Base-by-base conservation (phyloP, 2,113 vertebrate species). In the Zapornia atra region DNA sequence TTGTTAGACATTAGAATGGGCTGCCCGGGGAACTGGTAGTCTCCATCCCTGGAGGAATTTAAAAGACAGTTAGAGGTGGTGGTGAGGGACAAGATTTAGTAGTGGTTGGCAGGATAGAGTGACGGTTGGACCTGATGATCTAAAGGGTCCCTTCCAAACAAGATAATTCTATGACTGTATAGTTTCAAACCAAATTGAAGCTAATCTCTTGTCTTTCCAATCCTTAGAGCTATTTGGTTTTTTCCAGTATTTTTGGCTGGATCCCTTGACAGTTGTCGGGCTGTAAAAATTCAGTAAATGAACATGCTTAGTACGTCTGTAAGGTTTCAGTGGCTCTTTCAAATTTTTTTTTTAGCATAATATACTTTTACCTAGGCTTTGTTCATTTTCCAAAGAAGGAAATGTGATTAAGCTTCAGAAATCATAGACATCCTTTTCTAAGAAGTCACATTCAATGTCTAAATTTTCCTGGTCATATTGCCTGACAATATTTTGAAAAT, bases 171-270 rank as follows among this genome's bases (percentile, higher is more conserved):
- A 20, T 48, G 46, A 48, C 19, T 46, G 16, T 48, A 9, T 86
- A 15, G 44, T 94, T 93, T 88, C 63, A 95, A 80, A 96, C 34
- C 26, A 36, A 90, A 86, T 68, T 92, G 70, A 94, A 96, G 75
- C 50, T 84, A 94, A 70, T 71, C 19, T 82, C 75, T 91, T 94
- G 53, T 64, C 59, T 96, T 94, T 96, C 79, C 68, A 80, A 38
- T 95, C 80, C 33, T 75, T 81, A 86, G 50, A 75, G 54, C 34
- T 96, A 26, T 78, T 75, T 91, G 86, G 17, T 77, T 33, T 53
- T 94, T 92, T 94, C 81, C 53, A 88, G 9, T 82, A 14, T 72
- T 94, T 90, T 92, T 97, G 89, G 44, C 89, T 97, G 46, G 28
- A 91, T 96, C 88, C 78, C 92, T 94, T 80, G 79, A 81, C 38